phyloP scores from a whole-genome alignment of 2,113 vertebrate species.

The Syrmaticus mikado region DNA sequence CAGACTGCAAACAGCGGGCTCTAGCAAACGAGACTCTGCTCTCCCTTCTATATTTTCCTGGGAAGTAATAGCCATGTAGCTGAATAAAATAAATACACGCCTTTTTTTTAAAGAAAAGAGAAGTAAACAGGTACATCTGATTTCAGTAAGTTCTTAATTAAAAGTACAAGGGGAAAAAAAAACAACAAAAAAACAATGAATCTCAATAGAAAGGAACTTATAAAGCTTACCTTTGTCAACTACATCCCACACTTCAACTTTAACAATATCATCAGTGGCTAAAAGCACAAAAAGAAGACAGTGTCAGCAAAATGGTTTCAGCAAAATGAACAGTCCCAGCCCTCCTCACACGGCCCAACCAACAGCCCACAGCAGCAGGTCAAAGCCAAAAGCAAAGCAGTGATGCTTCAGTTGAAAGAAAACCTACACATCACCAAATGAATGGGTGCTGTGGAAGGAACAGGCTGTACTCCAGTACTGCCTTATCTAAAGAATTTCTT shows the following conservation, averaged over 20 bases:
- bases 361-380: neutral
- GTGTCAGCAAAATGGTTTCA: neutral
- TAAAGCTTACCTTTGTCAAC: conserved; percentile 93
- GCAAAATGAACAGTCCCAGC: neutral
- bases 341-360: neutral
- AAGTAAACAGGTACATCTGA: neutral
- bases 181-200: neutral
- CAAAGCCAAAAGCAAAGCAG: neutral
- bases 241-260: conserved; percentile 99
- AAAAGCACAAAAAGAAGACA: conserved; percentile 23
- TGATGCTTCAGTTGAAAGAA: neutral
- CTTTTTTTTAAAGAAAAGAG: neutral
- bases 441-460: rapidly evolving
- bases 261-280: conserved; percentile 98
- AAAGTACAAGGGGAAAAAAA: neutral
- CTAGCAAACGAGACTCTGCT: neutral
- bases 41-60: neutral
- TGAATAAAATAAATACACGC: neutral
- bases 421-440: neutral
- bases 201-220: neutral
- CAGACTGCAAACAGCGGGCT: neutral
- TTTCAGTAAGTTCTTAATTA: neutral
- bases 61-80: neutral
- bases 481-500: neutral
- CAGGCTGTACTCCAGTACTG: neutral